Conservation (phyloP, 2,797 vertebrate species). For the Phyllotis vaccarum region DNA sequence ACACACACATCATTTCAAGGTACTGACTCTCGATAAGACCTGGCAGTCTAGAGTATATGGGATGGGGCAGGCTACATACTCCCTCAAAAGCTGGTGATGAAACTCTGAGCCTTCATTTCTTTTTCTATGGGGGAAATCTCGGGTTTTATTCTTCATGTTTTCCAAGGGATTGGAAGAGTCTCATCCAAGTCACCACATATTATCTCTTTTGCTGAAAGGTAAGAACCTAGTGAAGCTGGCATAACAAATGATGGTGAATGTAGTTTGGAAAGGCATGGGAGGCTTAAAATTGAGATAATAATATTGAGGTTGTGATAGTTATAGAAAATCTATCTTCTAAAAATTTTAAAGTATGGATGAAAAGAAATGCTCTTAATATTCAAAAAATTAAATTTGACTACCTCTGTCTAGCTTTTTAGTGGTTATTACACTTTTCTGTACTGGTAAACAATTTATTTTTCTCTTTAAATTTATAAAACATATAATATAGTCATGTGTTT, state of each 20-base stretch:
- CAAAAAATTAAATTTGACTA: not conserved
- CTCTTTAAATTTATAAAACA: not conserved
- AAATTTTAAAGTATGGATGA: not conserved
- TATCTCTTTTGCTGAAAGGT: no score
- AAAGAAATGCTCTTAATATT: not conserved
- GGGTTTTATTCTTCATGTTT: no score
- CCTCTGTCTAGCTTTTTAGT: not conserved
- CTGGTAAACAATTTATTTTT: not conserved
- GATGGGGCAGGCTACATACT: no score
- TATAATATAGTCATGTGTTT: not conserved
- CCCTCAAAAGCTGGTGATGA: no score
- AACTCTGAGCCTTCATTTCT: no score
- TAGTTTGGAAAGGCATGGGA: not conserved
- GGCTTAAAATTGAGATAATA: not conserved
- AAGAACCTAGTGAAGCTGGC: no score
- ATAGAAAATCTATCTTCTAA: not conserved
- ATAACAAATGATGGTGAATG: not conserved
- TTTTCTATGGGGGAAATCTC: no score
- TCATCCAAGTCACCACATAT: no score
- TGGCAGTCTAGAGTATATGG: no score
- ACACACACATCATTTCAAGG: no score
- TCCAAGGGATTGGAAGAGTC: no score
- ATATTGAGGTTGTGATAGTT: not conserved
- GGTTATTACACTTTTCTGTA: not conserved
- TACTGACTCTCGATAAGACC: no score